These are phyloP conservation scores for Epinephelus coioides DNA, from an alignment of 2,797 vertebrate species.

Conservation along the genomic window DNA sequence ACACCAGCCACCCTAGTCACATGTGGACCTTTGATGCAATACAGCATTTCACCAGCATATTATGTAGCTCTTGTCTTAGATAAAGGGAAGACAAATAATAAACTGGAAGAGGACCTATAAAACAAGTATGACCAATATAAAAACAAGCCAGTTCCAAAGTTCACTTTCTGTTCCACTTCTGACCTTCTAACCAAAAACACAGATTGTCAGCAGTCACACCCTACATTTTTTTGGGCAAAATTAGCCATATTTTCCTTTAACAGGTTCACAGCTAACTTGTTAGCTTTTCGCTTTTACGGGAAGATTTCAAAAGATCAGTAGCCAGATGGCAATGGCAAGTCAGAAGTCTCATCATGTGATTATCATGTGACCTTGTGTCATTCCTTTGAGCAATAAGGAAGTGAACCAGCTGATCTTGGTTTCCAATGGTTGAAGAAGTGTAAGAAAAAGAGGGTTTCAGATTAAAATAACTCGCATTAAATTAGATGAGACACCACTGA, in stretches of 20 bases:
- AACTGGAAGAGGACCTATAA: constrained; percentile 13
- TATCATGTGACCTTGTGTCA: constrained; percentile 79
- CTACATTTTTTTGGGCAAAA: background rate
- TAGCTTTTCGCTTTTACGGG: background rate
- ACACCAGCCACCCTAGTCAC: constrained; percentile 14
- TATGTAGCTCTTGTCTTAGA: background rate
- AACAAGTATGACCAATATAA: constrained; percentile 5
- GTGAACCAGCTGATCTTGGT: constrained; percentile 58
- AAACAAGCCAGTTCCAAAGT: constrained; percentile 33
- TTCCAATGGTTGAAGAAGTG: background rate
- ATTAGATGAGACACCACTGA: background rate
- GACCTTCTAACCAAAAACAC: background rate
- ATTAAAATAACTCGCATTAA: background rate
- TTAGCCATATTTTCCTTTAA: background rate
- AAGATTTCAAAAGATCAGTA: background rate
- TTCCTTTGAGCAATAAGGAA: constrained; percentile 73
- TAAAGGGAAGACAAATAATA: background rate
- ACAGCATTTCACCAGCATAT: background rate
- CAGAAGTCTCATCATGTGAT: constrained; percentile 77
- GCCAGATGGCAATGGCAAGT: constrained; percentile 41
- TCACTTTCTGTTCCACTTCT: constrained; percentile 12
- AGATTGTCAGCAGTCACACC: background rate
- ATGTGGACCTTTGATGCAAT: background rate
- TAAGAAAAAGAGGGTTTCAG: background rate
- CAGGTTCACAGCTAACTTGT: background rate